Evolutionary conservation across 92 coral and sea anemone species (phyloP), one percentile per base, ranked within the genome.

Genomic region (Paragorgia papillata): DNA sequence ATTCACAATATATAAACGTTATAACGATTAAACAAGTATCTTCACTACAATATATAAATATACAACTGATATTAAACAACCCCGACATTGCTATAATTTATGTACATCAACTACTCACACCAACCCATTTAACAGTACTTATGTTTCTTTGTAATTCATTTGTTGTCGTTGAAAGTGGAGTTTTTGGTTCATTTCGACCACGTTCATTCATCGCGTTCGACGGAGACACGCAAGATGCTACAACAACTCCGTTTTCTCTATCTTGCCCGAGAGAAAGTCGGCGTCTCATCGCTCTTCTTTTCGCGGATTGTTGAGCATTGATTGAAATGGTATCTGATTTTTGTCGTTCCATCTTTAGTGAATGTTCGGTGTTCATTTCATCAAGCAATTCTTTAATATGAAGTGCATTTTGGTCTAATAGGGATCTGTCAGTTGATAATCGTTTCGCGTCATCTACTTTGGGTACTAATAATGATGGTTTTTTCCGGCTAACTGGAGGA

Each of bases 291-390:
- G 97, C 97, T 66, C 96, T 82, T 68, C 84, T 88, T 28, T 92
- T 89, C 24, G 99, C 99, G 15, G 92, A 86, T 51, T 85, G 91
- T 82, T 95, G 99, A 57, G 99, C 99, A 55, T 89, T 82, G 24
- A 96, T 90, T 25, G 99, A 95, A 49, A 95, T 95, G 35, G 63
- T 71, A 68, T 95, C 99, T 1, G 99, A 95, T 88, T 90, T 96
- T 83, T 95, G 99, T 57, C 99, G 94, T 48, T 87, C 84, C 92
- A 95, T 84, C 43, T 91, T 90, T 59, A 95, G 69, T 76, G 89
- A 70, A 15, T 96, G 97, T 62, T 95, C 99, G 20, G 89, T 89
- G 74, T 95, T 92, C 99, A 95, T 91, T 80, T 95, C 97, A 30
- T 95, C 92, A 20, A 95, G 80, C 48, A 95, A 87, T 65, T 91